phyloP scores from a whole-genome alignment of 2,113 vertebrate species.

The Protomyctophum bolini region DNA sequence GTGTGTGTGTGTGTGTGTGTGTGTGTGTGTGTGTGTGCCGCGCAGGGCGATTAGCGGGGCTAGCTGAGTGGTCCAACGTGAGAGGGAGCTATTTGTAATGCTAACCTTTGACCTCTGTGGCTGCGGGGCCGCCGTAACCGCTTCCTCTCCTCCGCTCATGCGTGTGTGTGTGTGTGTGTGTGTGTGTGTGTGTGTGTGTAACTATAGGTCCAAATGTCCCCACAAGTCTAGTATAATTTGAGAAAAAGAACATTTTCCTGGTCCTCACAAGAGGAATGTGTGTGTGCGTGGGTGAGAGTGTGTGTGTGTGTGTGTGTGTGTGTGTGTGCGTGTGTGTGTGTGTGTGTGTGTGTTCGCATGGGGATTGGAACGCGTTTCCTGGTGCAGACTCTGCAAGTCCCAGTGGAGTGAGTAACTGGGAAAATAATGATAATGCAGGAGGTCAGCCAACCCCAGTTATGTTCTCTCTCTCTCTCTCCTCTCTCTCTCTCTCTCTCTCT shows the following conservation, averaged over 20 bases:
- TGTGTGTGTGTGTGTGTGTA: slow-evolving; percentile 3
- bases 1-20: slow-evolving; percentile 9
- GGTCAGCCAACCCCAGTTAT: slow-evolving; percentile 40
- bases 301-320: slow-evolving; percentile 3
- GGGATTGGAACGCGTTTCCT: slow-evolving; percentile 54
- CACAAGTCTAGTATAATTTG: too few species aligned
- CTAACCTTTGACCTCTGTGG: slow-evolving; percentile 59
- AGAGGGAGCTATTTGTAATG: slow-evolving; percentile 68
- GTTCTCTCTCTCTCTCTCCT: background rate
- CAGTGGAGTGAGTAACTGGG: slow-evolving; percentile 38
- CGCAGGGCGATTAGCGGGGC: slow-evolving; percentile 39
- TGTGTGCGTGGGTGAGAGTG: background rate
- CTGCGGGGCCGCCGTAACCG: slow-evolving; percentile 49
- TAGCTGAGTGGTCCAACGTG: slow-evolving; percentile 53
- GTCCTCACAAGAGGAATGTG: too few species aligned
- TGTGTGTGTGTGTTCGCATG: slow-evolving; percentile 14
- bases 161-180: background rate
- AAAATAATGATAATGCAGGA: slow-evolving; percentile 61
- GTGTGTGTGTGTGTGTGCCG: slow-evolving; percentile 4
- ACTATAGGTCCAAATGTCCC: too few species aligned
- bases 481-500: slow-evolving; percentile 20
- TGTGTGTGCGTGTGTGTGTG: slow-evolving; percentile 26
- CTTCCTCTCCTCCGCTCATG: slow-evolving; percentile 53
- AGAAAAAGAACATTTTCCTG: too few species aligned
- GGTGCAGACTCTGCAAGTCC: slow-evolving; percentile 31